Conservation (phyloP, 2,113 vertebrate species). For the Astatoreochromis straeleni region DNA sequence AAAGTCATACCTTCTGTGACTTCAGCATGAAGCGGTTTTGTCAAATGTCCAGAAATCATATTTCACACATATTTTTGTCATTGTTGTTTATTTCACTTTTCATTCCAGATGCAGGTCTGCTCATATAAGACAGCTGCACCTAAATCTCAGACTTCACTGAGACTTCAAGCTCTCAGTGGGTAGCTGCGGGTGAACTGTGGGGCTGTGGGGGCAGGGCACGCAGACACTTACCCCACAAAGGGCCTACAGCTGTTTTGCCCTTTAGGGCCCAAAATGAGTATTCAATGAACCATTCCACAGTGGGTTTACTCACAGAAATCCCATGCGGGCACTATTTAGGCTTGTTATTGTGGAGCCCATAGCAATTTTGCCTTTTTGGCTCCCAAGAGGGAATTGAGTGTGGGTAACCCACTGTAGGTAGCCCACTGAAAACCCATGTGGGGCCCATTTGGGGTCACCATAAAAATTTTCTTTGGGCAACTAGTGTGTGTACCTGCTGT, state of each 20-base stretch:
- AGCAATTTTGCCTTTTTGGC: neutral
- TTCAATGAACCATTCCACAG: neutral
- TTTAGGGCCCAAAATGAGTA: neutral
- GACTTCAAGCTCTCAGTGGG: neutral
- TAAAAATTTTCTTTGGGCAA: neutral
- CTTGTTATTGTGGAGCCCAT: neutral
- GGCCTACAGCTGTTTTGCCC: neutral
- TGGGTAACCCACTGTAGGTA: neutral
- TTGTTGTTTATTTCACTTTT: neutral
- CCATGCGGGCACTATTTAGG: neutral
- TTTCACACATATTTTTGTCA: neutral
- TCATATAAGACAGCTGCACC: neutral
- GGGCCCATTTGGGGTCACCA: neutral
- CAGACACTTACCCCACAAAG: too few relatives aligned
- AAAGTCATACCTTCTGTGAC: neutral
- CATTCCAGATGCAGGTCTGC: neutral
- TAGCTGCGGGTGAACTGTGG: neutral
- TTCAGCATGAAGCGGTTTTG: neutral
- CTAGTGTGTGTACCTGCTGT: neutral
- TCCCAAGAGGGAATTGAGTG: neutral
- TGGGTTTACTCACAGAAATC: neutral
- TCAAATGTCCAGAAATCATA: neutral
- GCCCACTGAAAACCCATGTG: neutral
- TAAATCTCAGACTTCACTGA: neutral
- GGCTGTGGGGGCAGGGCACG: neutral